These are phyloP conservation scores for Harpalus rufipes DNA, from an alignment of 2,888 invertebrate species.

Conservation along the genomic window DNA sequence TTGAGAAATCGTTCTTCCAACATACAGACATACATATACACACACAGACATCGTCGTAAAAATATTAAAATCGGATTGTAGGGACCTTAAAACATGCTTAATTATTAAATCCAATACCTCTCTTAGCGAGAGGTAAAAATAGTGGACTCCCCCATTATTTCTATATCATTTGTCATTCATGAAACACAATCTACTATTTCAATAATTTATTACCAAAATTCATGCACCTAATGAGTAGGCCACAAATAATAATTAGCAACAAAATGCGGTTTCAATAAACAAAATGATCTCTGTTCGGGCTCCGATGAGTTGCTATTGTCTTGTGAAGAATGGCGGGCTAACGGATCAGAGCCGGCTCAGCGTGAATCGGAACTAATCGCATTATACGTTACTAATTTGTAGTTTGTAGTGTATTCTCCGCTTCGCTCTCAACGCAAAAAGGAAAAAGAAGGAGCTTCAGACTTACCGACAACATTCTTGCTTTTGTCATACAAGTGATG, in stretches of 20 bases:
- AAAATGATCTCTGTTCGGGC: background rate
- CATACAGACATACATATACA: no score
- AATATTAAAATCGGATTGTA: no score
- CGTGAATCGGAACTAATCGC: conserved; percentile 49
- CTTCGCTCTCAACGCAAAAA: background rate
- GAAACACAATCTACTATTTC: no score
- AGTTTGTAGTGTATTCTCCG: conserved; percentile 31
- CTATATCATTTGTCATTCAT: no score
- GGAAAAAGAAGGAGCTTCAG: background rate
- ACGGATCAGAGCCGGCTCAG: conserved; percentile 35
- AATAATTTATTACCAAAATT: background rate
- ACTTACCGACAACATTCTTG: conserved; percentile 8
- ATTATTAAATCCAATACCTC: no score
- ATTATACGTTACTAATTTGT: conserved; percentile 51
- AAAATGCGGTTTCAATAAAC: background rate
- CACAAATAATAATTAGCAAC: background rate
- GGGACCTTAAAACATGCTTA: no score
- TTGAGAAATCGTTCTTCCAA: no score
- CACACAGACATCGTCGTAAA: no score
- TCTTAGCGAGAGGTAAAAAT: no score
- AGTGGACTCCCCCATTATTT: no score
- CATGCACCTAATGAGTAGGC: background rate
- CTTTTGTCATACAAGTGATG: background rate
- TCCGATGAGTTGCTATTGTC: background rate
- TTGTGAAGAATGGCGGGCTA: conserved; percentile 32